phyloP scores from a whole-genome alignment of 2,113 vertebrate species.

The Gadus macrocephalus region DNA sequence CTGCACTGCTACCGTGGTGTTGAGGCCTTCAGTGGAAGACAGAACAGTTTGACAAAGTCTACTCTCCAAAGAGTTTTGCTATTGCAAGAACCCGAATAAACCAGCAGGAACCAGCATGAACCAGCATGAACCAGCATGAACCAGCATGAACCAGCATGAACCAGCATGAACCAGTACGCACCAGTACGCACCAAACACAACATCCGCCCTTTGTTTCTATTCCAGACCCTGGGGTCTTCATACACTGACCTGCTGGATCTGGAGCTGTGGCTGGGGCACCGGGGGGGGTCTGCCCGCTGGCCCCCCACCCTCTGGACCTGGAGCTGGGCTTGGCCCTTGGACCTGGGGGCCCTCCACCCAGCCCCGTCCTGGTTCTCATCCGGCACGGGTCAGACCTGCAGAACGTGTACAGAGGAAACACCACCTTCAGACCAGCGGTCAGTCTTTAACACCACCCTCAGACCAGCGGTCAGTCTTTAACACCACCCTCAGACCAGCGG shows the following conservation, averaged over 20 bases:
- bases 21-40: constrained; percentile 69
- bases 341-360: neutral
- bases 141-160: no score
- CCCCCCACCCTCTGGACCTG: constrained; percentile 40
- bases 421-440: neutral
- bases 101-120: no score
- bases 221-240: no score
- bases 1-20: constrained; percentile 77
- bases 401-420: neutral
- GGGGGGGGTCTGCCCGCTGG: constrained; percentile 41
- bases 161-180: no score
- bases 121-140: no score
- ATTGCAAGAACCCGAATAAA: no score
- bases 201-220: no score
- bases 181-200: no score
- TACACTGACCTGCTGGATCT: constrained; percentile 66
- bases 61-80: no score
- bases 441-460: no score
- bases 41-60: neutral
- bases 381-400: constrained; percentile 36
- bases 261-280: constrained; percentile 41
- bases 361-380: constrained; percentile 30
- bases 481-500: no score
- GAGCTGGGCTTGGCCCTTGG: neutral
- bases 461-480: no score